These are phyloP conservation scores for Drosophila tani DNA, from an alignment of 1,140 invertebrate species.

Conservation along the genomic window DNA sequence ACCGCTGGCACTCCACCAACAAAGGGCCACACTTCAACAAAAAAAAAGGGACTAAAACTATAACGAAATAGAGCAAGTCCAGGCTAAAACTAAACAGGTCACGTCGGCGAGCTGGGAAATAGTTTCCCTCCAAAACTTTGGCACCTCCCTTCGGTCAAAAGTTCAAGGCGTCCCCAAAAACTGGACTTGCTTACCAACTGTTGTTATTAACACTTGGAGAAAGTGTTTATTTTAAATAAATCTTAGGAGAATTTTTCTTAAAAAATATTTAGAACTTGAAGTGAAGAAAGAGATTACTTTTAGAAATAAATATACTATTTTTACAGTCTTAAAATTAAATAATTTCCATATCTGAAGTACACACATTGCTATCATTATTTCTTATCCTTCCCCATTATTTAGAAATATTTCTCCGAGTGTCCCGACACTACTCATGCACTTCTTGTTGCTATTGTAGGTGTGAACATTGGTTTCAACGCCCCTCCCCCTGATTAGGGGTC, in stretches of 20 bases:
- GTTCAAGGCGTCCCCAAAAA: conserved; percentile 54
- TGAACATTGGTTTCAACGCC: conserved; percentile 75
- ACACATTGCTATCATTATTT: no score
- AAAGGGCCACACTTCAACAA: conserved; percentile 1
- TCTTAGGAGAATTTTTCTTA: background rate
- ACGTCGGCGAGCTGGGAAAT: conserved; percentile 60
- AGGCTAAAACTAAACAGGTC: conserved; percentile 61
- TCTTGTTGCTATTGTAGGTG: conserved; percentile 58
- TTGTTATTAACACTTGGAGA: conserved; percentile 13
- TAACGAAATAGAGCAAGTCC: conserved; percentile 23
- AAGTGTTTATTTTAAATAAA: background rate
- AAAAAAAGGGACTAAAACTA: conserved; percentile 2
- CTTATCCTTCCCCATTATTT: no score
- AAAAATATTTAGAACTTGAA: no score
- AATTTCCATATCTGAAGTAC: no score
- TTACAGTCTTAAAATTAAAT: background rate
- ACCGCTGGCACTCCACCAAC: conserved; percentile 39
- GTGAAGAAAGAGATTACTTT: background rate
- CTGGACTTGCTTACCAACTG: conserved; percentile 39
- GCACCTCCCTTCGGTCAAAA: conserved; percentile 43
- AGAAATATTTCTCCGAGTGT: conserved; percentile 14
- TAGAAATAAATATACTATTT: background rate
- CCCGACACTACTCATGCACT: conserved; percentile 10
- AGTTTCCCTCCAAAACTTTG: conserved; percentile 48
- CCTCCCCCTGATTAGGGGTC: conserved; percentile 37